phyloP scores from a whole-genome alignment of 2,113 vertebrate species.

The Sinocyclocheilus anophthalmus region DNA sequence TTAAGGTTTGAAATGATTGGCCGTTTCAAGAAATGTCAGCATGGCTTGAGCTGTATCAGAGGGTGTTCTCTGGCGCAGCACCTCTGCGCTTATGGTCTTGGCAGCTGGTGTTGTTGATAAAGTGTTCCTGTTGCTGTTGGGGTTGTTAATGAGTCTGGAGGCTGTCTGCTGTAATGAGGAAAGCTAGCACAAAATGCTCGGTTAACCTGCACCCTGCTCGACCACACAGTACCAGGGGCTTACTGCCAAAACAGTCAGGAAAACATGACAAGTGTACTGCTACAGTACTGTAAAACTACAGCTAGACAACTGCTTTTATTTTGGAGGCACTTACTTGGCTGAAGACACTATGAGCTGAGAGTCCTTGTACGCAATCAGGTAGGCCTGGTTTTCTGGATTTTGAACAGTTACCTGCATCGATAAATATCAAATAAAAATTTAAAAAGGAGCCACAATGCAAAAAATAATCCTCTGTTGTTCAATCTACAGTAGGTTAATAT shows the following conservation, averaged over 20 bases:
- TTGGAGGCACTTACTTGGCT: conserved; percentile 85
- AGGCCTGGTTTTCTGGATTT: conserved; percentile 96
- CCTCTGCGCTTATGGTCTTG: conserved; percentile 6
- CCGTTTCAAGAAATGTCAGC: neutral
- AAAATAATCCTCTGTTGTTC: neutral
- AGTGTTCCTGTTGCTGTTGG: conserved; percentile 19
- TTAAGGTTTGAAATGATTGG: neutral
- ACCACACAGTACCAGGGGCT: neutral
- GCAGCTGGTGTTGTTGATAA: conserved; percentile 21
- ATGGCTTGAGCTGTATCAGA: conserved; percentile 1
- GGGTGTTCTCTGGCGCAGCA: conserved; percentile 2
- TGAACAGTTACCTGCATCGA: conserved; percentile 84
- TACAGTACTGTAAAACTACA: conserved; percentile 18
- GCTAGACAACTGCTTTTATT: neutral
- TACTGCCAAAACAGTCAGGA: conserved; percentile 6
- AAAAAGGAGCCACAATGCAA: too few relatives aligned
- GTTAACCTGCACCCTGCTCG: conserved; percentile 9
- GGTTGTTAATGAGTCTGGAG: conserved; percentile 11
- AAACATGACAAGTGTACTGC: neutral
- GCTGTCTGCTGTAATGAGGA: neutral
- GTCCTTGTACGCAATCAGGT: conserved; percentile 98
- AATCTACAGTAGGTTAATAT: conserved; percentile 24
- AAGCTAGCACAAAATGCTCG: neutral
- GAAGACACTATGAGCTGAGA: conserved; percentile 94
- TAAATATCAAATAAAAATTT: neutral